These are phyloP conservation scores for Sarcophaga rosellei DNA, from an alignment of 2,888 invertebrate species.

Conservation along the genomic window DNA sequence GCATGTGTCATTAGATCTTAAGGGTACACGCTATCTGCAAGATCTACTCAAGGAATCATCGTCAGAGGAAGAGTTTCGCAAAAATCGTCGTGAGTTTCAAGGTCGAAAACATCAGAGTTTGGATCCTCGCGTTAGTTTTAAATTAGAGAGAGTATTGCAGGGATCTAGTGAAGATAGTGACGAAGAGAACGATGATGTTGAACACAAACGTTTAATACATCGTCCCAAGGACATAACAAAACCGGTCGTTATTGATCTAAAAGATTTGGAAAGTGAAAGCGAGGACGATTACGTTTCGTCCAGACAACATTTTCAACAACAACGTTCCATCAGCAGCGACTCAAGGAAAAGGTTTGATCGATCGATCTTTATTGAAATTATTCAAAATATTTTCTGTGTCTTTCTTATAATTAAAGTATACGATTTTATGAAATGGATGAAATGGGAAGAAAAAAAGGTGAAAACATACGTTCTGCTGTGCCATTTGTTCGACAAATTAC, in stretches of 20 bases:
- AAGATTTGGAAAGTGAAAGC: slow-evolving; percentile 80
- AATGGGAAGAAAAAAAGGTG: slow-evolving; percentile 83
- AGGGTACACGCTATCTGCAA: slow-evolving; percentile 80
- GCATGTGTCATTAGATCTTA: slow-evolving; percentile 81
- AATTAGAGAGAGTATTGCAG: slow-evolving; percentile 79
- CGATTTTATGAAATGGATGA: slow-evolving; percentile 85
- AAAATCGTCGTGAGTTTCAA: slow-evolving; percentile 80
- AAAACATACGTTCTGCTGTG: slow-evolving; percentile 84
- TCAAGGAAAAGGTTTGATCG: slow-evolving; percentile 83
- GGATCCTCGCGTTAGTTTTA: slow-evolving; percentile 81
- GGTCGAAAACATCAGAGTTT: slow-evolving; percentile 81
- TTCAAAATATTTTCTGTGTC: neutral
- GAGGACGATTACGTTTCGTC: slow-evolving; percentile 83
- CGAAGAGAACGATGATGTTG: slow-evolving; percentile 80
- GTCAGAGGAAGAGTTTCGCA: slow-evolving; percentile 81
- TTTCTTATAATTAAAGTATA: slow-evolving; percentile 73
- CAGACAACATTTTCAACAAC: slow-evolving; percentile 84
- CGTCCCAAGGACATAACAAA: slow-evolving; percentile 81
- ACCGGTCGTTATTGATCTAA: slow-evolving; percentile 81
- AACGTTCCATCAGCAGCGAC: slow-evolving; percentile 85
- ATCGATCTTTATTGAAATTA: neutral
- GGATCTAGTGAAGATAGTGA: slow-evolving; percentile 80
- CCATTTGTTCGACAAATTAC: slow-evolving; percentile 85
- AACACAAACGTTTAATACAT: slow-evolving; percentile 80
- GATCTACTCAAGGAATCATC: slow-evolving; percentile 81